Evolutionary conservation across 2,888 invertebrate species (phyloP).

Genomic region (Cerastoderma edule): DNA sequence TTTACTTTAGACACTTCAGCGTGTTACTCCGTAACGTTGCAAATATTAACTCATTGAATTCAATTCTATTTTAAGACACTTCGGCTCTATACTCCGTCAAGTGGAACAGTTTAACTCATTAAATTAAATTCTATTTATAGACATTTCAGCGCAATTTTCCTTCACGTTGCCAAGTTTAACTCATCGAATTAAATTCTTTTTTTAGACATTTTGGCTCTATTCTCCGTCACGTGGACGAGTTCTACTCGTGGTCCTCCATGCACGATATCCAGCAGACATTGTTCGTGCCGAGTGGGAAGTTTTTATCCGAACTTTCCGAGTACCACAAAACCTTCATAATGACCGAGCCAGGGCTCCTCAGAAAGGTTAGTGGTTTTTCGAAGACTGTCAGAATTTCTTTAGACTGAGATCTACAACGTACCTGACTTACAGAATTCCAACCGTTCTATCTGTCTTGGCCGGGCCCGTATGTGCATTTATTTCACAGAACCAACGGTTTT

Average conservation of each 20-base stretch:
- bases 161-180: no score
- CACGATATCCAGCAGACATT: constrained; percentile 66
- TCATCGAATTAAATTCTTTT: not conserved
- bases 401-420: no score
- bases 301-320: constrained; percentile 58
- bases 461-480: no score
- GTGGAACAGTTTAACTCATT: constrained; percentile 64
- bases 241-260: constrained; percentile 56
- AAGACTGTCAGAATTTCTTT: no score
- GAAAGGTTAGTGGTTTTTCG: constrained; percentile 70
- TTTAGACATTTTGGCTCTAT: constrained; percentile 71
- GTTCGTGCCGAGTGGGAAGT: constrained; percentile 70
- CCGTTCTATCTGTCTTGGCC: no score
- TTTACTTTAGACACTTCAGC: no score
- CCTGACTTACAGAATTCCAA: no score
- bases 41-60: no score
- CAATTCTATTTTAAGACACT: constrained; percentile 15
- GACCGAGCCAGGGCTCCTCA: constrained; percentile 58
- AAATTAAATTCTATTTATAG: no score
- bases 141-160: no score
- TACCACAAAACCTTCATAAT: constrained; percentile 60
- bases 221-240: constrained; percentile 65
- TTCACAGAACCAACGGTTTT: no score
- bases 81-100: constrained; percentile 19
- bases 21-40: no score